phyloP scores from a whole-genome alignment of 2,797 vertebrate species.

The Caiman crocodilus region DNA sequence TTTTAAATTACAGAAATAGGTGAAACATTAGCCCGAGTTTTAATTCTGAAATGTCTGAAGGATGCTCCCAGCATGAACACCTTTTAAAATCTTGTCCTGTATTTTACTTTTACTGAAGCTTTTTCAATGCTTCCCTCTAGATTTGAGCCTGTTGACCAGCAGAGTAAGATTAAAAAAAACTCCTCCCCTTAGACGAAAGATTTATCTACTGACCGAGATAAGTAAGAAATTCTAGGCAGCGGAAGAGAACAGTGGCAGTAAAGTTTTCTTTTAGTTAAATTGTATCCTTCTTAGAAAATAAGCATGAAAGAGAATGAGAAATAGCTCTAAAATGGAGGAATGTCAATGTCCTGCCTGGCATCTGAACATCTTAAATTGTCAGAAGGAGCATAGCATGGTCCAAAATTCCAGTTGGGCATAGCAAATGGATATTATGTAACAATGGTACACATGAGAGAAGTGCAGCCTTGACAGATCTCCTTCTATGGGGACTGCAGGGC shows the following conservation, averaged over 20 bases:
- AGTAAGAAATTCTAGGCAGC: slow-evolving; percentile 6
- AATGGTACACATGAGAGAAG: background rate
- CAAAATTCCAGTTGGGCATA: background rate
- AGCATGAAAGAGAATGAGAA: slow-evolving; percentile 28
- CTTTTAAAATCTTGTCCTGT: background rate
- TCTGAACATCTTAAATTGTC: background rate
- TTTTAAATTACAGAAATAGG: background rate
- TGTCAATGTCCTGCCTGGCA: background rate
- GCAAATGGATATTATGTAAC: background rate
- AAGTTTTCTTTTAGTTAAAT: slow-evolving; percentile 16
- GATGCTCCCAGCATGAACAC: slow-evolving; percentile 1
- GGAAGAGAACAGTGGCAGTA: slow-evolving; percentile 22
- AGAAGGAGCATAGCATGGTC: background rate
- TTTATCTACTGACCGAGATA: slow-evolving; percentile 21
- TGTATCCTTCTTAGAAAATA: background rate
- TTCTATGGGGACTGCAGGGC: background rate
- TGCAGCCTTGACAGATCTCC: background rate
- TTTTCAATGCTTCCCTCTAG: slow-evolving; percentile 24
- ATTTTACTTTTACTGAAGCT: background rate
- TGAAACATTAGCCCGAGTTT: background rate
- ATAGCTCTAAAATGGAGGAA: slow-evolving; percentile 14
- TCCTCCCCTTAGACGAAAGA: slow-evolving; percentile 36
- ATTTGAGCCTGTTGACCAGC: slow-evolving; percentile 14
- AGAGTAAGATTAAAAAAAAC: background rate
- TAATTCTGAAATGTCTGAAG: background rate